These are phyloP conservation scores for Rhagophthalmus giganteus DNA, from an alignment of 2,888 invertebrate genomes.

Conservation along the genomic window DNA sequence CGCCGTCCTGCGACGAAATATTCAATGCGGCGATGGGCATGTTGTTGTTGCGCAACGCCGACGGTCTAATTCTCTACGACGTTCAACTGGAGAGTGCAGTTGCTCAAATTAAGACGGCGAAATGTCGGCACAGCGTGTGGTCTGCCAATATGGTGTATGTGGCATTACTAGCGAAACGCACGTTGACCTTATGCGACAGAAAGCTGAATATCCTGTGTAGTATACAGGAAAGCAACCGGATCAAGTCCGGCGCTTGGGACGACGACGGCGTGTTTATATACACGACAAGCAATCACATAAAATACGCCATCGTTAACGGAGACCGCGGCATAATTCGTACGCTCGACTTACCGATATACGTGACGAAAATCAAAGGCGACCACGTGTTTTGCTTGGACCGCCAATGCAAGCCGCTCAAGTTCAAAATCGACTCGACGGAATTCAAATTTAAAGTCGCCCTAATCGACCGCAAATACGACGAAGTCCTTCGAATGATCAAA, in stretches of 20 bases:
- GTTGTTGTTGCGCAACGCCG: constrained; percentile 86
- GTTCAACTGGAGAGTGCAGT: constrained; percentile 88
- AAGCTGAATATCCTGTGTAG: constrained; percentile 89
- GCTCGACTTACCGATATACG: constrained; percentile 94
- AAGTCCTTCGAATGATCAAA: constrained; percentile 91
- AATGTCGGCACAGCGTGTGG: constrained; percentile 94
- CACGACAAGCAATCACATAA: constrained; percentile 98
- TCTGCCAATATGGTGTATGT: constrained; percentile 93
- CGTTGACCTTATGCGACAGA: constrained; percentile 88
- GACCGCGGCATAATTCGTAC: constrained; percentile 99
- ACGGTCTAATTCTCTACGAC: constrained; percentile 91
- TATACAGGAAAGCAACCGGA: constrained; percentile 92
- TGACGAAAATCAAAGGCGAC: constrained; percentile 87
- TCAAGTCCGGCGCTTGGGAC: constrained; percentile 99
- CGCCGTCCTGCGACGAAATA: constrained; percentile 95
- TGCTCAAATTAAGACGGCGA: constrained; percentile 75
- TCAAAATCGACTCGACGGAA: constrained; percentile 96
- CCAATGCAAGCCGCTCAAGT: constrained; percentile 85
- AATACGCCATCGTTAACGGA: constrained; percentile 93
- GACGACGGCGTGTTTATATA: constrained; percentile 97
- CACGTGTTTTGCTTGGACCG: constrained; percentile 94
- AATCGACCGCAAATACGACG: constrained; percentile 94
- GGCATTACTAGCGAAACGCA: constrained; percentile 91
- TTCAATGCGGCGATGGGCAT: constrained; percentile 99
- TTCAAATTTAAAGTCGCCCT: constrained; percentile 97